phyloP scores from a whole-genome alignment of 1,140 invertebrate genomes.

The Gryon sp. region DNA sequence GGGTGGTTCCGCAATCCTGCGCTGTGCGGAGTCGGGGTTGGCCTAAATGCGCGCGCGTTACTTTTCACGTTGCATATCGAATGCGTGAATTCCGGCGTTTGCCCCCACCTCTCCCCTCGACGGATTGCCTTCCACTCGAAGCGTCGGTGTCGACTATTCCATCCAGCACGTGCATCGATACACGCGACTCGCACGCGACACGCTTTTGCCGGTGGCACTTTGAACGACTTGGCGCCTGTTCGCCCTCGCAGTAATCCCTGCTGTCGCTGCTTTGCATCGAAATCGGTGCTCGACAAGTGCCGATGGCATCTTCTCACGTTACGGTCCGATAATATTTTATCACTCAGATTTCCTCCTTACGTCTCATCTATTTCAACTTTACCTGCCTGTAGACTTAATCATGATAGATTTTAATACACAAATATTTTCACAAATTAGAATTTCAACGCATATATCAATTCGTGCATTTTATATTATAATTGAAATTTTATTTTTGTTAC shows the following conservation, averaged over 20 bases:
- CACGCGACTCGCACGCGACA: slow-evolving; percentile 61
- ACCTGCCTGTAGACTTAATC: too few species aligned
- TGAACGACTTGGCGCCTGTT: slow-evolving; percentile 27
- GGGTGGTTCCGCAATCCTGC: slow-evolving; percentile 63
- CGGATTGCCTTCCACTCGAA: slow-evolving; percentile 19
- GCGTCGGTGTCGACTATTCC: slow-evolving; percentile 17
- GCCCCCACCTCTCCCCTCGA: slow-evolving; percentile 14
- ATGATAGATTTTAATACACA: too few species aligned
- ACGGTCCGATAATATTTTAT: too few species aligned
- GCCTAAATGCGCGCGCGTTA: slow-evolving; percentile 67
- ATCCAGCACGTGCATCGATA: slow-evolving; percentile 54
- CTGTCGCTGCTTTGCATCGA: slow-evolving; percentile 31
- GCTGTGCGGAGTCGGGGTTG: slow-evolving; percentile 52
- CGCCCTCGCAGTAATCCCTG: slow-evolving; percentile 25
- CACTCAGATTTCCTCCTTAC: neutral
- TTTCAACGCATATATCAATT: too few species aligned
- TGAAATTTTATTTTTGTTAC: too few species aligned
- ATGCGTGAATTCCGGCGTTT: slow-evolving; percentile 52
- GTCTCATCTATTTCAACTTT: too few species aligned
- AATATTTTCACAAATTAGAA: too few species aligned
- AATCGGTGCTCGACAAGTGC: slow-evolving; percentile 17
- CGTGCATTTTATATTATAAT: too few species aligned
- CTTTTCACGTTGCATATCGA: slow-evolving; percentile 67
- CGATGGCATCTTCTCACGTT: slow-evolving; percentile 1
- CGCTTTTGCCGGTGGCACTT: slow-evolving; percentile 43